Evolutionary conservation across 1,140 invertebrate genomes (phyloP).

Genomic region (Musca vetustissima): DNA sequence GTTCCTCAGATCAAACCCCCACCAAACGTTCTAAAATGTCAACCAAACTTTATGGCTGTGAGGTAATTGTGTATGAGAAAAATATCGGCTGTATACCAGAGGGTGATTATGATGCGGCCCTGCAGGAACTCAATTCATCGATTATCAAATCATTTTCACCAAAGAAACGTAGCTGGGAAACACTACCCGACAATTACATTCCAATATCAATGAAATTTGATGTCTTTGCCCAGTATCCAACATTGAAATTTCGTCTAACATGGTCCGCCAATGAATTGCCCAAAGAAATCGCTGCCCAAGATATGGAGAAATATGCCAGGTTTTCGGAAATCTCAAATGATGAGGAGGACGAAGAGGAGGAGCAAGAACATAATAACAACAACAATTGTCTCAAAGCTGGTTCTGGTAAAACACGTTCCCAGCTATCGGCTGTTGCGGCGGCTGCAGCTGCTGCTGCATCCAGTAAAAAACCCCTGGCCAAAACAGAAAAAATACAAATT

Average conservation of each 20-base stretch:
- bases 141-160: constrained; percentile 61
- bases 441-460: no score
- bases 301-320: constrained; percentile 42
- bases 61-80: constrained; percentile 88
- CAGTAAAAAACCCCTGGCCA: constrained; percentile 10
- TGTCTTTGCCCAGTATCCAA: constrained; percentile 73
- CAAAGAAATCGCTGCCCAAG: constrained; percentile 62
- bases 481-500: constrained; percentile 65
- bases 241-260: constrained; percentile 79
- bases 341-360: no score
- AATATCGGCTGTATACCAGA: constrained; percentile 84
- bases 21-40: constrained; percentile 41
- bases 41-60: constrained; percentile 75
- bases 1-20: constrained; percentile 31
- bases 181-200: constrained; percentile 71
- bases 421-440: constrained; percentile 26
- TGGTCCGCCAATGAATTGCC: constrained; percentile 77
- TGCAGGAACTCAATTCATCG: constrained; percentile 70
- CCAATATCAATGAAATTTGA: constrained; percentile 61
- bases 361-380: constrained; percentile 59
- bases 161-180: constrained; percentile 79
- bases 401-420: constrained; percentile 27
- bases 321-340: constrained; percentile 19
- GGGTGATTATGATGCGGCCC: constrained; percentile 85
- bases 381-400: background rate